Conservation (phyloP, 2,888 invertebrate genomes). For the Drosophila mayaguana region DNA sequence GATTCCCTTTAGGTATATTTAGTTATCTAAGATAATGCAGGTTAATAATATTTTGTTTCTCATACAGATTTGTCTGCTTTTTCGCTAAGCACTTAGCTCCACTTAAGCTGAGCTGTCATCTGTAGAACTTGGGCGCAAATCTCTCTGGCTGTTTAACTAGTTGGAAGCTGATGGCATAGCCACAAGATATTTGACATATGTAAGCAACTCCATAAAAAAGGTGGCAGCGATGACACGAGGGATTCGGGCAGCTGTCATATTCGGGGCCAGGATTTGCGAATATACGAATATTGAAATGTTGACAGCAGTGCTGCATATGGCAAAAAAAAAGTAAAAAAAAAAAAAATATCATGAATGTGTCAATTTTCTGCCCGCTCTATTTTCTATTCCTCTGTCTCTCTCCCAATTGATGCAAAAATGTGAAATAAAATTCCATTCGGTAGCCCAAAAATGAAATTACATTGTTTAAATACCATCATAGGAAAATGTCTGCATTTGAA, state of each 20-base stretch:
- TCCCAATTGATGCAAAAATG: not conserved
- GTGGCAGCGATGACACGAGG: slow-evolving; percentile 29
- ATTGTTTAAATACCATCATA: slow-evolving; percentile 21
- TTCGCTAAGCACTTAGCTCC: slow-evolving; percentile 14
- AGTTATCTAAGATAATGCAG: not conserved
- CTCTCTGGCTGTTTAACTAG: slow-evolving; percentile 33
- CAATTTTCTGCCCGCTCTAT: slow-evolving; percentile 4
- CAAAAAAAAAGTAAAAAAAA: not conserved
- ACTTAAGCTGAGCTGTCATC: slow-evolving; percentile 47
- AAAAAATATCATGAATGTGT: slow-evolving; percentile 20
- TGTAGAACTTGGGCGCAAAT: slow-evolving; percentile 28
- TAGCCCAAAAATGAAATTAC: slow-evolving; percentile 19
- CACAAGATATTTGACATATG: slow-evolving; percentile 12
- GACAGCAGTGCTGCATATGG: slow-evolving; percentile 36
- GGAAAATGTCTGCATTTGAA: slow-evolving; percentile 53
- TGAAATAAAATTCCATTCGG: slow-evolving; percentile 24
- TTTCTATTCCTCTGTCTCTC: fast-evolving
- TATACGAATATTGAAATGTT: slow-evolving; percentile 37
- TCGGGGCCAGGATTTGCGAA: slow-evolving; percentile 61
- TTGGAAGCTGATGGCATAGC: slow-evolving; percentile 23
- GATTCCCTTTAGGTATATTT: not conserved
- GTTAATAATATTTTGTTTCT: not conserved
- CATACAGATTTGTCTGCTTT: not conserved
- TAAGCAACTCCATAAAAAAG: slow-evolving; percentile 28
- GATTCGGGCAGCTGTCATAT: slow-evolving; percentile 60